These are phyloP conservation scores for Melanotaenia pygmaea DNA, from an alignment of 2,797 vertebrate species.

Conservation along the genomic window DNA sequence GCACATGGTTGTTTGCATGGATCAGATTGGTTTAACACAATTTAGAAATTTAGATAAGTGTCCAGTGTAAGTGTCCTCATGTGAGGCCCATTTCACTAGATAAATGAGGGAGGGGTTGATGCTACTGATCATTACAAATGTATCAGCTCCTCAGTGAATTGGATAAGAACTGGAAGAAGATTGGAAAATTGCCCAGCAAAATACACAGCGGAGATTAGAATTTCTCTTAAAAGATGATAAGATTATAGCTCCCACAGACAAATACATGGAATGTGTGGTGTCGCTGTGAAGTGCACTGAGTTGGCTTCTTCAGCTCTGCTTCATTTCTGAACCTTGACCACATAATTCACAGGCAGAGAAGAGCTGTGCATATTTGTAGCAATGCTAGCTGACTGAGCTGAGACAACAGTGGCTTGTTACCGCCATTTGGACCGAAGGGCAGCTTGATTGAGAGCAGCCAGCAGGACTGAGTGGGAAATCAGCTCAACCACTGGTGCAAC, in stretches of 20 bases:
- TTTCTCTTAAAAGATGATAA: constrained; percentile 14
- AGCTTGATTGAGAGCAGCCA: constrained; percentile 68
- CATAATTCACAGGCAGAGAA: constrained; percentile 62
- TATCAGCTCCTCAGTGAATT: constrained; percentile 47
- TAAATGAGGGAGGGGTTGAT: constrained; percentile 48
- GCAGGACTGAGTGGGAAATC: constrained; percentile 64
- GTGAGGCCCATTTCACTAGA: constrained; percentile 75
- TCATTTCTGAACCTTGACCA: constrained; percentile 74
- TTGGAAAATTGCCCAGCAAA: constrained; percentile 9
- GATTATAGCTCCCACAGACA: constrained; percentile 14
- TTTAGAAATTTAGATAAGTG: constrained; percentile 80
- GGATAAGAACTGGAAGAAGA: constrained; percentile 4
- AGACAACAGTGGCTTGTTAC: constrained; percentile 80
- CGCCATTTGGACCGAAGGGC: constrained; percentile 60
- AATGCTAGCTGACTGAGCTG: constrained; percentile 73
- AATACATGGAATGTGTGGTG: constrained; percentile 39
- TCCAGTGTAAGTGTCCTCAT: constrained; percentile 75
- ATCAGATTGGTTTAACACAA: constrained; percentile 74
- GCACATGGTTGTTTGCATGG: constrained; percentile 74
- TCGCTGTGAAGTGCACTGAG: constrained; percentile 51
- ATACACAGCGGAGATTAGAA: not conserved
- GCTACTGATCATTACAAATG: constrained; percentile 60
- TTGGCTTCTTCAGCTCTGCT: constrained; percentile 80
- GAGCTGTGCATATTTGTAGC: constrained; percentile 69
- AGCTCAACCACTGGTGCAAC: constrained; percentile 44